These are phyloP conservation scores for Coronaproctus castanopsis DNA, from an alignment of 2,888 invertebrate species.

Conservation along the genomic window DNA sequence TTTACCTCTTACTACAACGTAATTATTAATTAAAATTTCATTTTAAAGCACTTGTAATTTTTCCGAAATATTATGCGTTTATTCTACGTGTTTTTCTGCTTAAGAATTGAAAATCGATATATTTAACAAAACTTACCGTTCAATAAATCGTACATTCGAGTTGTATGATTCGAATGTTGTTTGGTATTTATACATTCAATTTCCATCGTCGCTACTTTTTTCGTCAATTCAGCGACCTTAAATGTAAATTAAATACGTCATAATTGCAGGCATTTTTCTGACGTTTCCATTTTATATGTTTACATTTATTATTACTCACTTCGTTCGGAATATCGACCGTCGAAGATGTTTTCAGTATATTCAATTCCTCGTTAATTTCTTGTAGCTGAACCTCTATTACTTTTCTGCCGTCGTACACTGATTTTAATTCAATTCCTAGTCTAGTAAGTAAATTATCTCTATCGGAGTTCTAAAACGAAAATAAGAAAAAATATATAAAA, in stretches of 20 bases:
- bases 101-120: too few relatives aligned
- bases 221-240: conserved; percentile 11
- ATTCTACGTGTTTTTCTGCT: too few relatives aligned
- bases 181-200: conserved; percentile 11
- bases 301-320: too few relatives aligned
- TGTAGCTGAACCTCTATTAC: conserved; percentile 5
- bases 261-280: too few relatives aligned
- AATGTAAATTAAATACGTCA: too few relatives aligned
- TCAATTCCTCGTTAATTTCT: conserved; percentile 8
- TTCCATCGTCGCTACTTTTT: conserved; percentile 11
- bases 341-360: conserved; percentile 9
- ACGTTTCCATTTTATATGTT: too few relatives aligned
- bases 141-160: conserved; percentile 22
- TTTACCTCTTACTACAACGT: too few relatives aligned
- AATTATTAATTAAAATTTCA: too few relatives aligned
- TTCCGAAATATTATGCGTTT: too few relatives aligned
- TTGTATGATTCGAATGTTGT: conserved; percentile 20
- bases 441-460: not conserved
- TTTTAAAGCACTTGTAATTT: too few relatives aligned
- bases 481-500: too few relatives aligned
- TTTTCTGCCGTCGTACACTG: conserved; percentile 2
- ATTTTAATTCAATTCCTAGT: not conserved
- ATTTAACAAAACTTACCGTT: conserved; percentile 22
- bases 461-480: not conserved
- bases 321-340: too few relatives aligned